phyloP scores from a whole-genome alignment of 1,140 invertebrate genomes.

The Caenorhabditis briggsae region DNA sequence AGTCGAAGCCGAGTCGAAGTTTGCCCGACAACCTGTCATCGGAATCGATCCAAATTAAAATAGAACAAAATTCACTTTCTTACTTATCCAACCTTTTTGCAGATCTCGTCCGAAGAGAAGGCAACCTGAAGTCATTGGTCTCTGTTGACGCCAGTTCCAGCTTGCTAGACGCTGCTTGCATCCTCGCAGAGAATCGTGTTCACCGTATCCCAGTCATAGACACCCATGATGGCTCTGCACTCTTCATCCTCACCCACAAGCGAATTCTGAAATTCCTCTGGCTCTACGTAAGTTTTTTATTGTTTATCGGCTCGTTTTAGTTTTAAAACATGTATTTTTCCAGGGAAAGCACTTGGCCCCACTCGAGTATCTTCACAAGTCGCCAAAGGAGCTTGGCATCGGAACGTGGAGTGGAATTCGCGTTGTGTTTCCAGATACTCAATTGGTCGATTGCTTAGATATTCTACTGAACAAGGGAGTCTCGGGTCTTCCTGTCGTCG shows the following conservation, averaged over 20 bases:
- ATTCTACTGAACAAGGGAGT: conserved; percentile 65
- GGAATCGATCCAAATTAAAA: too few relatives aligned
- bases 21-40: too few relatives aligned
- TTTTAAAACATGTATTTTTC: not conserved
- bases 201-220: conserved; percentile 63
- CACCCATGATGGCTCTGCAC: conserved; percentile 45
- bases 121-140: conserved; percentile 34
- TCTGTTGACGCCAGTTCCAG: conserved; percentile 52
- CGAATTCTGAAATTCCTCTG: conserved; percentile 64
- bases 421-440: conserved; percentile 64
- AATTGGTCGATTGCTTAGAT: conserved; percentile 60
- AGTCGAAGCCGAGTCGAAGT: too few relatives aligned
- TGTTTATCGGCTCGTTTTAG: too few relatives aligned
- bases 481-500: conserved; percentile 62
- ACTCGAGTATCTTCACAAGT: conserved; percentile 56
- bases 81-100: conserved; percentile 6
- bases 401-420: conserved; percentile 64
- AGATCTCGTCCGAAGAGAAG: conserved; percentile 59
- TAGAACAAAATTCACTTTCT: not conserved
- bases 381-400: conserved; percentile 61
- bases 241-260: conserved; percentile 66
- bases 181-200: conserved; percentile 56
- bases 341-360: conserved; percentile 61
- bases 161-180: conserved; percentile 62
- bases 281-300: conserved; percentile 58